A percentile compares a stretch with the other conserved stretches of the same genome.
Evolutionary conservation across 2,797 vertebrate species (phyloP).

Genomic region (Enteromius viviparus): DNA sequence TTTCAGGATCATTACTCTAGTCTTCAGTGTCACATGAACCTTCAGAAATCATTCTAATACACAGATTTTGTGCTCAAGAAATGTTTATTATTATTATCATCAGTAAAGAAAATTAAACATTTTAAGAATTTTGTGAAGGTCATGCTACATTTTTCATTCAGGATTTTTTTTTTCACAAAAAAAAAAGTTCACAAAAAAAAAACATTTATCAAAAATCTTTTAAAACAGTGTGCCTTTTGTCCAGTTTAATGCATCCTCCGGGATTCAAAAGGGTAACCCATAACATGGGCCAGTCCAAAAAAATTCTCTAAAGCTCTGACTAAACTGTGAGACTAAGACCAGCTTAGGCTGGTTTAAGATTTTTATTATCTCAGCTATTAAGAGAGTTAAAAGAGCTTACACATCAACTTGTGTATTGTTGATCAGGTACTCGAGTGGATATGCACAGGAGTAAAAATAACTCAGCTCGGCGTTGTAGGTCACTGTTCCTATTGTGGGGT

Average conservation of each 20-base stretch:
- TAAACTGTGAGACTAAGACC: background rate
- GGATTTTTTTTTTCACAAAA: too few species aligned
- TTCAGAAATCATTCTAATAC: constrained; percentile 11
- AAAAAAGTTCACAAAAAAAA: too few species aligned
- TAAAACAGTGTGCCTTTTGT: background rate
- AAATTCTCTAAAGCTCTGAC: too few species aligned
- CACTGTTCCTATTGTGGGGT: constrained; percentile 70
- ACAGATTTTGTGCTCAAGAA: background rate
- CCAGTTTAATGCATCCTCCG: background rate
- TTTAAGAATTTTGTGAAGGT: background rate
- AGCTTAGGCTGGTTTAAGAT: background rate
- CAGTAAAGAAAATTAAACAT: background rate
- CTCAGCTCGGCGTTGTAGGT: constrained; percentile 77
- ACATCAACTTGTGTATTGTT: constrained; percentile 78
- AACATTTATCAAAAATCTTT: background rate
- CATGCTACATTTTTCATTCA: background rate
- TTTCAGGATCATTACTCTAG: background rate
- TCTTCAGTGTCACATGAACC: background rate
- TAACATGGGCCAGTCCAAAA: background rate
- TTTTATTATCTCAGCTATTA: background rate
- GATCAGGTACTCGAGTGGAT: constrained; percentile 77
- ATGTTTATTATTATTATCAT: background rate
- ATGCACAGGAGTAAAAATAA: constrained; percentile 78
- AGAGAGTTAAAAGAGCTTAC: constrained; percentile 64
- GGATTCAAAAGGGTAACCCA: background rate